These are phyloP conservation scores for Drosophila arizonae DNA, from an alignment of 1,140 invertebrate species.

Conservation along the genomic window DNA sequence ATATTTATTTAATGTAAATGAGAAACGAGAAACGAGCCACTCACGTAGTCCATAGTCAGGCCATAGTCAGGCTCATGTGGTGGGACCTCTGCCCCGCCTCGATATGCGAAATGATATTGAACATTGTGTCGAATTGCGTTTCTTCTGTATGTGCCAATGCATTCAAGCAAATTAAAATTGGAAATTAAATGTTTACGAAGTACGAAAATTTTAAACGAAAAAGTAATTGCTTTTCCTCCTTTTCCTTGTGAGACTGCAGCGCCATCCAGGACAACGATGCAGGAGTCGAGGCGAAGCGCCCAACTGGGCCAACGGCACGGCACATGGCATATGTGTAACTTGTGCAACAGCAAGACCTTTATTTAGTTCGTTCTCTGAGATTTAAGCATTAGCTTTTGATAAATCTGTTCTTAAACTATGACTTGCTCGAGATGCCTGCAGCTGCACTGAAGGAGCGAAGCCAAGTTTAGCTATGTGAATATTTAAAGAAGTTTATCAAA, in stretches of 20 bases:
- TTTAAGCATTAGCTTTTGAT: constrained; percentile 5
- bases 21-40: constrained; percentile 68
- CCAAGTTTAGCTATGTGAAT: not conserved
- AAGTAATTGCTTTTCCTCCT: constrained; percentile 75
- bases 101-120: constrained; percentile 49
- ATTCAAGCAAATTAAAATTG: constrained; percentile 79
- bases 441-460: not conserved
- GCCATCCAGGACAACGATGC: constrained; percentile 4
- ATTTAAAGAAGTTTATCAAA: no score
- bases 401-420: not conserved
- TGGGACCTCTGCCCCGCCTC: not conserved
- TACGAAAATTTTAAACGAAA: constrained; percentile 73
- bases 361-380: constrained; percentile 7
- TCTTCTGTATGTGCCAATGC: constrained; percentile 57
- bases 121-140: constrained; percentile 51
- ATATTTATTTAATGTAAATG: constrained; percentile 82
- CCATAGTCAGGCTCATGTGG: constrained; percentile 18
- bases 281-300: not conserved
- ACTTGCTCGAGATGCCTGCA: not conserved
- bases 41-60: constrained; percentile 24
- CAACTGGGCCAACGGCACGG: not conserved
- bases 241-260: constrained; percentile 37
- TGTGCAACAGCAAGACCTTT: not conserved
- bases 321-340: not conserved
- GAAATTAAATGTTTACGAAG: constrained; percentile 81